Evolutionary conservation across 2,113 vertebrate genomes (phyloP), one percentile per base, ranked within the genome.

Genomic region (Heterotis niloticus): DNA sequence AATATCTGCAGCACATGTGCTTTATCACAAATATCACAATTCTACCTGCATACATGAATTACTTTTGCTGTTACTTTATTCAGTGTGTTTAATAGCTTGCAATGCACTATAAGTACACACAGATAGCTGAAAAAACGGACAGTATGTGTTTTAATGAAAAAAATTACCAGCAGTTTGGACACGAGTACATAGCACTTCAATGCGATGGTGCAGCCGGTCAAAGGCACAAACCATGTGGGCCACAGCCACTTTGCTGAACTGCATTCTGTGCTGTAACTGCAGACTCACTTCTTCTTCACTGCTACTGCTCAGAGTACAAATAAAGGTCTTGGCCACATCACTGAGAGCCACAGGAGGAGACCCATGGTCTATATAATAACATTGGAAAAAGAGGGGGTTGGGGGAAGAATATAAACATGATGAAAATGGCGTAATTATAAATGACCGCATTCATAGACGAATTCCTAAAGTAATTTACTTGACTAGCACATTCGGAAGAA

Each of bases 241-340:
- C 10, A 95, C 92, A 0, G 95, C 94, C 9, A 91, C 91, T 84
- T 96, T 97, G 88, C 95, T 96, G 87, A 96, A 96, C 64, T 94
- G 93, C 94, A 96, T 95, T 17, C 93, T 92, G 59, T 94, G 94
- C 70, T 96, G 94, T 18, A 97, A 92, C 79, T 94, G 92, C 57
- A 96, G 88, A 64, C 92, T 91, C 12, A 95, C 92, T 80, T 97
- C 96, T 83, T 97, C 96, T 10, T 90, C 93, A 11, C 93, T 94
- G 89, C 95, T 95, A 84, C 94, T 92, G 67, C 94, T 94, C 86
- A 97, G 85, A 0, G 92, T 92, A 0, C 93, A 86, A 83, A 97
- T 86, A 81, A 97, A 95, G 24, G 90, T 91, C 76, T 96, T 90
- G 1, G 94, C 92, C 5, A 92, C 91, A 77, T 94, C 95, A 17